Evolutionary conservation across 2,888 invertebrate genomes (phyloP), one percentile per base, ranked within the genome.

Genomic region (Caenorhabditis sp.): DNA sequence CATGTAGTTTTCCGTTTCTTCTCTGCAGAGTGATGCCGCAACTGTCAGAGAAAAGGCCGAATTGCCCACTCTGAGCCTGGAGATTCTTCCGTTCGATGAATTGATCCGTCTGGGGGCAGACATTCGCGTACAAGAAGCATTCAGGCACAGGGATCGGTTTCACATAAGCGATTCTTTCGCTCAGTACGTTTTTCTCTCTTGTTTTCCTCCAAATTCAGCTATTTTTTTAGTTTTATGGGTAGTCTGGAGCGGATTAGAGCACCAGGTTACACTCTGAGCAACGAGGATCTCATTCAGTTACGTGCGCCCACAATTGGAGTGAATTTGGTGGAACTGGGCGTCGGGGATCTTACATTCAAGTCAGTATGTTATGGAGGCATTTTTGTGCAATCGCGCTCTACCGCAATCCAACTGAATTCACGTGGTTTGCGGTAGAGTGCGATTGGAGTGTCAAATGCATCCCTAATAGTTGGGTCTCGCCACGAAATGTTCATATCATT

Each of bases 261-360:
- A 8, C 11, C 65, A 0, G 71, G 75, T 20, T 83, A 79, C 39
- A 39, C 68, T 9, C 83, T 81, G 0, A 72, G 61, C 11, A 53
- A 56, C 1, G 79, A 79, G 15, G 83, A 83, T 45, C 45, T 80
- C 41, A 58, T 83, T 9, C 41, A 71, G n/a, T 72, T 81, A n/a
- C 61, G 81, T 9, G 71, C 80, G 13, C 79, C 81, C 15, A 83
- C 83, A 2, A 78, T 81, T n/a, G 83, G 83, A 22, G 81, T 83
- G 0, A 80, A 80, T 2, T 77, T 80, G 41, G 56, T 71, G 43
- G 35, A 27, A 6, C 77, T 83, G 52, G 65, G 72, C 37, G 79
- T 83, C 22, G 79, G 78, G 32, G 79, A 78, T 32, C 73, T 71
- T 17, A 63, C 63, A 27, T 83, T 83, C 61, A 53, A 78, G 83